Base-by-base conservation (phyloP, 2,797 vertebrate species). In the Sitta carolinensis region DNA sequence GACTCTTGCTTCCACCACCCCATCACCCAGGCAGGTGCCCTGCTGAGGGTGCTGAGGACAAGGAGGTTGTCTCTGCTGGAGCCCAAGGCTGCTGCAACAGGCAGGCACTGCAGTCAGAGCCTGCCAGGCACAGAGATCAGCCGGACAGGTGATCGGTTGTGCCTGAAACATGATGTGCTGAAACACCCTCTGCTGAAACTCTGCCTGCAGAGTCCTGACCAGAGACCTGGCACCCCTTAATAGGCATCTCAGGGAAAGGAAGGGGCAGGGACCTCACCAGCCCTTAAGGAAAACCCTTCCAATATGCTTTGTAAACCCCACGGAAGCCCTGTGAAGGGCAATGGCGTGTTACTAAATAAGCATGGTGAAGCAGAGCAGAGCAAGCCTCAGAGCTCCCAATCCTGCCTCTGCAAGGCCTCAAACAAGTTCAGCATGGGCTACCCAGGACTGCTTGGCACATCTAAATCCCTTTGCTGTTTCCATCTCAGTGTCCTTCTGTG, bases 81-180 rank as follows among this genome's bases (percentile, higher is more conserved):
- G 59, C 36, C 61, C 14, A 14, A 29, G 25, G 50, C 54, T 85
- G 83, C 52, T n/a, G 52, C 16, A 57, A 36, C 30, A 43, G 70
- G 38, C 42, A 82, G 36, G 22, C 13, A 61, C 38, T 32, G 34
- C 0, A 12, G 51, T 9, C 47, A 91, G 47, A 67, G 32, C 21
- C 63, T 75, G 43, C 43, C 27, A 42, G 52, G 42, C 30, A 76
- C 66, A 81, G 26, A n/a, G 22, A 58, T 20, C 47, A 34, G 62
- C 30, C 2, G 11, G 19, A n/a, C 0, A 0, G 18, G n/a, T 16
- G 58, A 54, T 36, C 54, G 68, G 67, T 38, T 7, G 32, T 82
- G 21, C 50, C 50, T 5, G 5, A n/a, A 62, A 42, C 0, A 1
- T 4, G 6, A 36, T 0, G 7, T 57, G 67, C 54, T 36, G 67